Conservation (phyloP, 2,797 vertebrate genomes). For the Pantherophis alleghaniensis region DNA sequence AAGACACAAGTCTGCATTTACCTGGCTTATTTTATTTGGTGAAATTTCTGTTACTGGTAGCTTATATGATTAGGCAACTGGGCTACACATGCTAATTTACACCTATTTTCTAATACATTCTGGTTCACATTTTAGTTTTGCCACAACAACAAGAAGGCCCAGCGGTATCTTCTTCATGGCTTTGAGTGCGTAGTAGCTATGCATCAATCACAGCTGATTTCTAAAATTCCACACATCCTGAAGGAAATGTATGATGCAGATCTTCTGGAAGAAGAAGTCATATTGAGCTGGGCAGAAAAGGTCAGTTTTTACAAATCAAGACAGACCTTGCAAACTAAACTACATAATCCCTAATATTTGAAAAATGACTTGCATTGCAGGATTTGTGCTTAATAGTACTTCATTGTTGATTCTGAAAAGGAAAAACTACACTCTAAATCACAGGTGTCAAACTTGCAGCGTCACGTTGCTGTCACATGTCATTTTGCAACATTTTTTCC, state of each 20-base stretch:
- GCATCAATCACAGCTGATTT: constrained; percentile 88
- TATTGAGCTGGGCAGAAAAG: constrained; percentile 96
- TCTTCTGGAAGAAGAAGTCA: constrained; percentile 94
- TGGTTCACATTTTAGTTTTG: constrained; percentile 79
- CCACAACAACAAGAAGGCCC: constrained; percentile 95
- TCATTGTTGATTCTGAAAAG: background rate
- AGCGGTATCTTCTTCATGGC: constrained; percentile 91
- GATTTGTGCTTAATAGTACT: background rate
- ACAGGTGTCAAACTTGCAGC: too few relatives aligned
- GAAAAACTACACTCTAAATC: background rate
- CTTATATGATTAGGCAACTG: background rate
- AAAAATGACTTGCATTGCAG: background rate
- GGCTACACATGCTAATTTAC: background rate
- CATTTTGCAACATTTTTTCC: too few relatives aligned
- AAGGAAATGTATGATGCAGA: constrained; percentile 97
- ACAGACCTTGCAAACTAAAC: background rate
- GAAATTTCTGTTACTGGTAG: background rate
- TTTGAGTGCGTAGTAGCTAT: constrained; percentile 96
- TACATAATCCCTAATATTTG: background rate
- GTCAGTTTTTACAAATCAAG: constrained; percentile 44
- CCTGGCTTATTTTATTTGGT: background rate
- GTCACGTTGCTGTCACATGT: too few relatives aligned
- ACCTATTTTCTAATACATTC: constrained; percentile 7
- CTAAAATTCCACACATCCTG: constrained; percentile 90
- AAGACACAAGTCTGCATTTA: background rate